phyloP scores from a whole-genome alignment of 2,888 invertebrate genomes.

The Erebia ligea region DNA sequence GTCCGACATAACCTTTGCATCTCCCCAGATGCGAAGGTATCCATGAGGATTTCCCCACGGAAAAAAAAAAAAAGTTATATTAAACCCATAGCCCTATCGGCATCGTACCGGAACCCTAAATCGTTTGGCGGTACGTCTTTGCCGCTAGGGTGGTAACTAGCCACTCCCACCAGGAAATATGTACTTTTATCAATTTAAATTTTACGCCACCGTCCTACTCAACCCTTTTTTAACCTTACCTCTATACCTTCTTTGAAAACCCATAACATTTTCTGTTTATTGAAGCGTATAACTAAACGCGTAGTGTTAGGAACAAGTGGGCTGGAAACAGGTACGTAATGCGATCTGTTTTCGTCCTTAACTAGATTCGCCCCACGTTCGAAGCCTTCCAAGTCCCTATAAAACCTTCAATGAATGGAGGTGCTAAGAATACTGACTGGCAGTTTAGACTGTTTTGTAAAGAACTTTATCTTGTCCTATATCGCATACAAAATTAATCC shows the following conservation, averaged over 20 bases:
- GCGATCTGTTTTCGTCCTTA: slow-evolving; percentile 68
- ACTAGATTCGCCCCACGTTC: slow-evolving; percentile 68
- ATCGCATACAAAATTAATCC: not conserved
- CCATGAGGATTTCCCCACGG: no score
- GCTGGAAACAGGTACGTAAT: slow-evolving; percentile 55
- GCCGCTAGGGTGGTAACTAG: no score
- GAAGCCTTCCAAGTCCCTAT: slow-evolving; percentile 48
- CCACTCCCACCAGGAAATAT: no score
- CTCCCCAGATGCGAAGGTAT: no score
- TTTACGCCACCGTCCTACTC: no score
- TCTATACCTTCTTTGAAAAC: not conserved
- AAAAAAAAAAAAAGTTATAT: no score
- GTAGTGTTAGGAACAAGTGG: slow-evolving; percentile 37
- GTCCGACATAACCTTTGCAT: no score
- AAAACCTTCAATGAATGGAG: slow-evolving; percentile 22
- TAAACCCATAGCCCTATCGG: no score
- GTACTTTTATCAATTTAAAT: no score
- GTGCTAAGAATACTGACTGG: slow-evolving; percentile 6
- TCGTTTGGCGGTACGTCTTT: no score
- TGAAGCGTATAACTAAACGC: slow-evolving; percentile 3
- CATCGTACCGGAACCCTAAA: no score
- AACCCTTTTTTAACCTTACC: no score
- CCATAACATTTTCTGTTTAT: slow-evolving; percentile 4
- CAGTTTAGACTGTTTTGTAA: slow-evolving; percentile 8
- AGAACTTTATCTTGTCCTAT: slow-evolving; percentile 4